These are phyloP conservation scores for Habrosyne pyritoides DNA, from an alignment of 2,888 invertebrate genomes.

Conservation along the genomic window DNA sequence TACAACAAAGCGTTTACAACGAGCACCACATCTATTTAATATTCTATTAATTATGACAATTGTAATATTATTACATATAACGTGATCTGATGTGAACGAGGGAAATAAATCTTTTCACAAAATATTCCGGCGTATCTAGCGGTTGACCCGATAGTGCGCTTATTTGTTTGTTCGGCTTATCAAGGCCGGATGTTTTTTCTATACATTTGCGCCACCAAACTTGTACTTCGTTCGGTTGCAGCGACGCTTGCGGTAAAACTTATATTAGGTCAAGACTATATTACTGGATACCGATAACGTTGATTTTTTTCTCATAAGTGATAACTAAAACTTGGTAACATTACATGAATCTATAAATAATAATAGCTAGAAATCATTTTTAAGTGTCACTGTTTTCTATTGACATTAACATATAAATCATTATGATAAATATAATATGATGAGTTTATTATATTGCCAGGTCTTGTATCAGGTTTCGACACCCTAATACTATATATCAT, in stretches of 20 bases:
- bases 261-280: constrained; percentile 74
- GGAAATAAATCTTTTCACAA: constrained; percentile 68
- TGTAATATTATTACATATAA: background rate
- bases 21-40: no score
- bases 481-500: no score
- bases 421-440: no score
- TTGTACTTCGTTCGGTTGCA: constrained; percentile 71
- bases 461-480: no score
- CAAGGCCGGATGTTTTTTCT: constrained; percentile 83
- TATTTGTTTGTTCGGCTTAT: constrained; percentile 82
- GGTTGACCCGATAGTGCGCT: constrained; percentile 79
- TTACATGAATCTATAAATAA: constrained; percentile 39
- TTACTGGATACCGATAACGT: constrained; percentile 65
- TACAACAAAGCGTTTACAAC: no score
- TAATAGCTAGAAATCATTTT: constrained; percentile 31
- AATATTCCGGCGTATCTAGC: constrained; percentile 73
- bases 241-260: constrained; percentile 68
- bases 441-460: no score
- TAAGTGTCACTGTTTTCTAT: background rate
- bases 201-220: constrained; percentile 78
- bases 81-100: constrained; percentile 26
- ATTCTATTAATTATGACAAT: no score
- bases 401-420: background rate
- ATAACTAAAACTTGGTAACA: constrained; percentile 41
- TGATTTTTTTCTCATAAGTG: constrained; percentile 57